These are phyloP conservation scores for Thera obeliscata DNA, from an alignment of 2,888 invertebrate species.

Conservation along the genomic window DNA sequence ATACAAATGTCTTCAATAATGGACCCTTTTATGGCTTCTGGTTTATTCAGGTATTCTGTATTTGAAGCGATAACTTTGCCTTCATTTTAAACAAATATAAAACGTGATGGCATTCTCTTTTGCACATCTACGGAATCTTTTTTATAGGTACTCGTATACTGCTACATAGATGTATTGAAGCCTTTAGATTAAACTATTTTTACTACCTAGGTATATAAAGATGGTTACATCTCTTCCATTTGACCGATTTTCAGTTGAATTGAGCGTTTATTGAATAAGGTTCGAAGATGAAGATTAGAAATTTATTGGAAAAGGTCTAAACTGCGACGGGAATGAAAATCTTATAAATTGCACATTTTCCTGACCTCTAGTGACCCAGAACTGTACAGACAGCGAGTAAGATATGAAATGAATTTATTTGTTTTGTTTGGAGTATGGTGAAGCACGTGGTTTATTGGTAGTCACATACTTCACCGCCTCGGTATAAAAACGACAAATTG, in stretches of 20 bases:
- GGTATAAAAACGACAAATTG: too few relatives aligned
- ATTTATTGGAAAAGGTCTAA: slow-evolving; percentile 56
- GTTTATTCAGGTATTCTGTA: slow-evolving; percentile 2
- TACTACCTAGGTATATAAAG: not conserved
- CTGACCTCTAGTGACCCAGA: slow-evolving; percentile 30
- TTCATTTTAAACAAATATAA: not conserved
- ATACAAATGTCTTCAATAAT: slow-evolving; percentile 1
- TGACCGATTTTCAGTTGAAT: slow-evolving; percentile 47
- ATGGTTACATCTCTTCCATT: slow-evolving; percentile 18
- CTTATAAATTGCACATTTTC: slow-evolving; percentile 50
- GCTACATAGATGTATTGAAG: too few relatives aligned
- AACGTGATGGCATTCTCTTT: not conserved
- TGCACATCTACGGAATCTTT: too few relatives aligned
- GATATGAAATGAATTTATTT: too few relatives aligned
- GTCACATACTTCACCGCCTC: too few relatives aligned
- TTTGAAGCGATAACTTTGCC: not conserved
- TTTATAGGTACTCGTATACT: too few relatives aligned
- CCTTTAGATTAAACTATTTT: not conserved
- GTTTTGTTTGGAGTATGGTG: too few relatives aligned
- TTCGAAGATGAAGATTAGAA: slow-evolving; percentile 56
- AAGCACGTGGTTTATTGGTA: too few relatives aligned
- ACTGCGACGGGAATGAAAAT: slow-evolving; percentile 48
- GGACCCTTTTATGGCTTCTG: slow-evolving; percentile 1
- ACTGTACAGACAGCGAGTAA: not conserved
- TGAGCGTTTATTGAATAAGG: slow-evolving; percentile 52